Percentiles rank a stretch among this genome's conserved stretches.
These are phyloP conservation scores for Lissocephala sabroskyi DNA, from an alignment of 2,888 invertebrate species.

Conservation along the genomic window DNA sequence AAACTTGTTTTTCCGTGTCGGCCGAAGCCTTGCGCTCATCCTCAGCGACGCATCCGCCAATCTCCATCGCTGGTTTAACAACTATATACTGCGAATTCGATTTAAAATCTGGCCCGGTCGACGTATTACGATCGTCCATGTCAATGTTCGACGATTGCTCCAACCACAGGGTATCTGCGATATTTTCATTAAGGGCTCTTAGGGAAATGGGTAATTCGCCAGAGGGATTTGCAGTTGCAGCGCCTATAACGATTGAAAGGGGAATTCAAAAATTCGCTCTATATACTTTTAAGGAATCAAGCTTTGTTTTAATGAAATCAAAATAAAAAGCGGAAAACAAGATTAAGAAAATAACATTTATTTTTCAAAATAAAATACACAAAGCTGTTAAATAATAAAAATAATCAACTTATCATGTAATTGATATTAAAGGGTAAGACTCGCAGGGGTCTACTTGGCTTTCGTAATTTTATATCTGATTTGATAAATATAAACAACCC, in stretches of 20 bases:
- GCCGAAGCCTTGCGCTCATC: conserved; percentile 11
- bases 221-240: background rate
- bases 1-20: conserved; percentile 20
- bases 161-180: conserved; percentile 63
- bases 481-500: no score
- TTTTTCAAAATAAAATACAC: background rate
- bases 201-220: no score
- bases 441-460: no score
- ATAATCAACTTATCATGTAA: no score
- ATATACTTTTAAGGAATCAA: no score
- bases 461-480: no score
- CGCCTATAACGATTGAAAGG: conserved; percentile 48
- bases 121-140: conserved; percentile 30
- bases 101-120: conserved; percentile 11
- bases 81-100: conserved; percentile 42
- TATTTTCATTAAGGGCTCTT: no score
- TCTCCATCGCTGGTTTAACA: conserved; percentile 27
- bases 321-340: background rate
- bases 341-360: background rate
- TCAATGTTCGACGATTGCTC: conserved; percentile 47
- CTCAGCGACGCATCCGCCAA: background rate
- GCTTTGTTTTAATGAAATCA: background rate
- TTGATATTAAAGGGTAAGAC: no score
- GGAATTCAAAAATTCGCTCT: background rate
- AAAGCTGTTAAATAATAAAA: background rate